Base-by-base conservation (phyloP, 2,888 invertebrate genomes). In the Hofmannophila pseudospretella region DNA sequence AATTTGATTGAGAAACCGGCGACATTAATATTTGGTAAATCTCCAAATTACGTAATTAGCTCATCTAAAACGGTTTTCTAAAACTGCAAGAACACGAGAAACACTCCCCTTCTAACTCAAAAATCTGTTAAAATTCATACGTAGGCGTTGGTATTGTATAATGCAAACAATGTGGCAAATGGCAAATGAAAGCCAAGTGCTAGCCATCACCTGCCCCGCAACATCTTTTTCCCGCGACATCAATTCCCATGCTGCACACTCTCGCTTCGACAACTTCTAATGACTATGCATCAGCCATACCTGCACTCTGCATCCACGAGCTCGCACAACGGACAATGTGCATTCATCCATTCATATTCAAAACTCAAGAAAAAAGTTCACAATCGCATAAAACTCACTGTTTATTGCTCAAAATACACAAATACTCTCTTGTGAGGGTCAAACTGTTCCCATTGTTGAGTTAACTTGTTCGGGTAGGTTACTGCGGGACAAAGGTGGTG, bases 341-440 rank as follows among this genome's bases (percentile, higher is more conserved):
- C 77, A 80, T 84, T 81, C 79, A 77, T 36, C 72, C 62, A 76
- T 85, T 82, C 67, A 70, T 47, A 84, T 82, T 80, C 57, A 73
- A 85, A 85, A 82, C 62, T 49, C 12, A 38, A 44, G 49, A 47
- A 60, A 70, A 71, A 67, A 70, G 62, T 66, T 68, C 62, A 81
- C 78, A 80, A 81, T 80, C 79, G 75, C 81, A 82, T 85, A 84
- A 85, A 85, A 84, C 68, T 77, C 78, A 76, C 82, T 86, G 86
- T 86, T 86, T 86, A 86, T 86, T 85, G 76, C 85, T 78, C 67
- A 85, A 86, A 84, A 80, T 81, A 86, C 84, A 84, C 85, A 86
- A 86, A 86, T 82, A 85, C 56, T 68, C 67, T 67, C 69, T 74
- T 75, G 67, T 77, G 79, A 79, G 80, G 86, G 84, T 82, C 81